Evolutionary conservation across 2,888 invertebrate genomes (phyloP), one percentile per base, ranked within the genome.

Genomic region (Tachina lurida): DNA sequence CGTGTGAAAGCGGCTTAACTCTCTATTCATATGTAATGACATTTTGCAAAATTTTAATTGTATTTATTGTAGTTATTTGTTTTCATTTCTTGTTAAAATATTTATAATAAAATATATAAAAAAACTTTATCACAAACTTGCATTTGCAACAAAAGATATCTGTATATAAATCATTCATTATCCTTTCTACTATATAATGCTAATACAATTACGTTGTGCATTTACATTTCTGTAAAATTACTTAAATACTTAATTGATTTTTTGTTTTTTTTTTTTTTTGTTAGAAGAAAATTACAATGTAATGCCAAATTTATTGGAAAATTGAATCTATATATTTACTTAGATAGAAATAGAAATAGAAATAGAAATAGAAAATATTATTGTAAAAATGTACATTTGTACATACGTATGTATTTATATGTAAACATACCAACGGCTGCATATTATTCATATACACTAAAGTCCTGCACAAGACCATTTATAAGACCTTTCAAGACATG

Each of bases 241-340:
- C 22, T 13, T 56, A 22, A 56, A 56, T 56, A 3, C 22, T 13
- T 56, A 22, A 22, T 56, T 56, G 22, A 39, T 31, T 68, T 31
- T 52, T 41, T 52, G 12, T 52, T 31, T 52, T 68, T 13, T 52
- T 68, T 52, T 9, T 31, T 52, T 68, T 13, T 52, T 68, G 39
- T 9, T 68, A 54, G 17, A 39, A 39, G 31, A 17, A 39, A 54
- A 52, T 52, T 68, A 68, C 52, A 52, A 17, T 54, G 10, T 52
- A 17, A 68, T 52, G 19, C 52, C 41, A 68, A 67, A 67, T 67
- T 49, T 49, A 67, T 49, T 67, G 49, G 31, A 49, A 67, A 49
- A 49, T 67, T 49, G n/a, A n/a, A 2, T 67, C 1, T 49, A 45
- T 63, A 45, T 63, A 22, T 41, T 41, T 31, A 49, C 31, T 31